phyloP scores from a whole-genome alignment of 2,113 vertebrate genomes.

The Leptobrachium leishanense region DNA sequence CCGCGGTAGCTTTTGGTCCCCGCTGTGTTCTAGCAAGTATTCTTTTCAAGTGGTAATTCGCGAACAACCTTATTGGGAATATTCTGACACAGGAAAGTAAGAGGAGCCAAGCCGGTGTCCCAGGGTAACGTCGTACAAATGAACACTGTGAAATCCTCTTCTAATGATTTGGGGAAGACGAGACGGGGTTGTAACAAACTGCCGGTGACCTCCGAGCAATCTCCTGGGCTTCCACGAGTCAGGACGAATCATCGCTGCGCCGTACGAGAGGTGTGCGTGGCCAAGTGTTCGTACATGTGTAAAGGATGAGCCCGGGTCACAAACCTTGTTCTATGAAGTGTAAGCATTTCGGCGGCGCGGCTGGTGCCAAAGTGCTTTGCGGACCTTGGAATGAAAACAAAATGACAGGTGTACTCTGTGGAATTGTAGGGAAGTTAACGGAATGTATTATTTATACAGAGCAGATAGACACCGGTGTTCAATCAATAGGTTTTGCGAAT shows the following conservation, averaged over 20 bases:
- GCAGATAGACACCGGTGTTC: background rate
- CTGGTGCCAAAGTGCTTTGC: background rate
- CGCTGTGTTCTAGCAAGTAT: constrained; percentile 40
- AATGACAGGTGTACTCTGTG: constrained; percentile 7
- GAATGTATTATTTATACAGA: background rate
- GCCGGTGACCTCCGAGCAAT: constrained; percentile 36
- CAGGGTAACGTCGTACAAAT: constrained; percentile 22
- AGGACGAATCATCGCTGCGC: background rate
- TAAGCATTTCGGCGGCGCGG: background rate
- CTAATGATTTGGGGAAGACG: constrained; percentile 38
- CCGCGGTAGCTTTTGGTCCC: constrained; percentile 12
- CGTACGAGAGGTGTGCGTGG: background rate
- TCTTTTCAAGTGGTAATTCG: constrained; percentile 41
- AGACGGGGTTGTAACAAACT: constrained; percentile 8
- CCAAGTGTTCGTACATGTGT: constrained; percentile 3
- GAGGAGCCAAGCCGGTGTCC: constrained; percentile 36
- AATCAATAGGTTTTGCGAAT: background rate
- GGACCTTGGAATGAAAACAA: constrained; percentile 10
- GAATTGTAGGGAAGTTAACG: background rate
- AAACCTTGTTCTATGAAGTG: constrained; percentile 1
- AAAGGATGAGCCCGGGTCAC: background rate
- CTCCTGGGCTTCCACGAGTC: constrained; percentile 26
- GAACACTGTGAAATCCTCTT: constrained; percentile 44
- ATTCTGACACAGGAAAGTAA: constrained; percentile 44
- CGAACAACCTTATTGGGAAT: constrained; percentile 48